Percentiles rank a stretch among this genome's conserved stretches.
These are phyloP conservation scores for Aleiodes testaceus DNA, from an alignment of 2,888 invertebrate genomes.

Conservation along the genomic window DNA sequence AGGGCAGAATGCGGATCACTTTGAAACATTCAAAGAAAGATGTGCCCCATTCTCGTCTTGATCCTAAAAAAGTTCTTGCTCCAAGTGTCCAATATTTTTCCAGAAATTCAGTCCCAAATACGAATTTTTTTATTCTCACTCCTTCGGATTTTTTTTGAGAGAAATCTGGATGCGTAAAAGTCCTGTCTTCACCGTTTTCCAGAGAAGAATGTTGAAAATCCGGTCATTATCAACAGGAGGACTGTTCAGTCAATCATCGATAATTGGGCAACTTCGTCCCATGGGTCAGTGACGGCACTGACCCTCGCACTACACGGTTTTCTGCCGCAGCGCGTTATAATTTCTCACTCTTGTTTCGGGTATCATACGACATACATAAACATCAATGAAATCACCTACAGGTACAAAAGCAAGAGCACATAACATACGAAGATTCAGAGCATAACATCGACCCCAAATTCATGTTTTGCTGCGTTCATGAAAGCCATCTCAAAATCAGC, in stretches of 20 bases:
- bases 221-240: too few relatives aligned
- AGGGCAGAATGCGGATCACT: not conserved
- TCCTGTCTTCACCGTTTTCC: not conserved
- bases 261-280: too few relatives aligned
- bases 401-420: slow-evolving; percentile 47
- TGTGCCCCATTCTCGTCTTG: not conserved
- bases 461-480: not conserved
- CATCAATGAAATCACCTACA: not conserved
- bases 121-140: not conserved
- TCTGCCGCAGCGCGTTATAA: too few relatives aligned
- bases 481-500: slow-evolving; percentile 32
- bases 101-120: not conserved
- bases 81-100: not conserved
- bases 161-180: slow-evolving; percentile 6
- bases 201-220: slow-evolving; percentile 37
- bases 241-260: too few relatives aligned
- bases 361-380: too few relatives aligned
- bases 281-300: too few relatives aligned
- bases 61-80: not conserved
- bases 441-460: slow-evolving; percentile 37
- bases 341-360: too few relatives aligned
- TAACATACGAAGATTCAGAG: slow-evolving; percentile 45
- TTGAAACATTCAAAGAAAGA: not conserved
- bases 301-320: too few relatives aligned
- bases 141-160: not conserved